Conservation (phyloP, 2,113 vertebrate species). For the Lontra canadensis region DNA sequence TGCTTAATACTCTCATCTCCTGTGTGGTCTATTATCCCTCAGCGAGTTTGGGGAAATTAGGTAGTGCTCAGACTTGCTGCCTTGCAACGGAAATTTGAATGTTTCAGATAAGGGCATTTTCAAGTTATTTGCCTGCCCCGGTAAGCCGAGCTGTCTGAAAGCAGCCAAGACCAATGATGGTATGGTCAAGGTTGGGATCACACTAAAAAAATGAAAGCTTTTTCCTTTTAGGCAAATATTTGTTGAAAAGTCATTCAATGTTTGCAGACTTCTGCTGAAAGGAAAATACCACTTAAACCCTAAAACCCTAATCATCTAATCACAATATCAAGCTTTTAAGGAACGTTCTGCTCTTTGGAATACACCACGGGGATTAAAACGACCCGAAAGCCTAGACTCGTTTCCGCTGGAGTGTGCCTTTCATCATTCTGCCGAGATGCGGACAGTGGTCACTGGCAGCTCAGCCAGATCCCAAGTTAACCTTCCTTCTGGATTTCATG, state of each 20-base stretch:
- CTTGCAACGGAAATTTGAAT: neutral
- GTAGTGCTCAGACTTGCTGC: neutral
- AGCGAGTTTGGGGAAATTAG: neutral
- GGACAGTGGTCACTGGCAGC: neutral
- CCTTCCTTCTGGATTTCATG: neutral
- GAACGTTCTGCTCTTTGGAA: neutral
- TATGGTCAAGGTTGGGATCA: neutral
- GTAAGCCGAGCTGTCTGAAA: neutral
- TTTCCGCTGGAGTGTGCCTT: neutral
- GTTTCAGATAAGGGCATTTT: neutral
- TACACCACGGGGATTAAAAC: neutral
- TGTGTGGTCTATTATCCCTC: neutral
- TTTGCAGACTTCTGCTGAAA: neutral
- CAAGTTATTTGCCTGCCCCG: neutral
- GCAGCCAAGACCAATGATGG: neutral
- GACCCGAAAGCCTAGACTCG: neutral
- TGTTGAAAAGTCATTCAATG: constrained; percentile 9
- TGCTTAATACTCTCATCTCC: neutral
- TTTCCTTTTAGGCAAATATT: neutral
- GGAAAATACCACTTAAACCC: neutral
- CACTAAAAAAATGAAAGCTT: neutral
- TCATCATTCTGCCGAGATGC: neutral
- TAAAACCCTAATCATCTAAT: neutral
- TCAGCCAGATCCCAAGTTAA: neutral
- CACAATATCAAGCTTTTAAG: neutral